Evolutionary conservation across 2,888 invertebrate species (phyloP), one percentile per base, ranked within the genome.

Genomic region (Thecophora atra): DNA sequence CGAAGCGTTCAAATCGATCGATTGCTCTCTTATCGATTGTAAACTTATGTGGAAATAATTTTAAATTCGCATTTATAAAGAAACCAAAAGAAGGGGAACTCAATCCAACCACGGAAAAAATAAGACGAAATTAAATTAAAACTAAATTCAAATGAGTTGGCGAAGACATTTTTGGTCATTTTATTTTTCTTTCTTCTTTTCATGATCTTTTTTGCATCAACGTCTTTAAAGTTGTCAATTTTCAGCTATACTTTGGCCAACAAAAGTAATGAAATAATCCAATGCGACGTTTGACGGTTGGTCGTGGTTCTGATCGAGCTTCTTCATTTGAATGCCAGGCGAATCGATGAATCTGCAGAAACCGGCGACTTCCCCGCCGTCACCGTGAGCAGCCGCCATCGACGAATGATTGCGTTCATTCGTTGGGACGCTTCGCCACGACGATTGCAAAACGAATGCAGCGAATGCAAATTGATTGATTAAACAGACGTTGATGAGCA

Each of bases 401-500:
- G n/a, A n/a, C n/a, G n/a, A n/a, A n/a, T n/a, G n/a, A n/a, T n/a
- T n/a, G n/a, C 37, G 11, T 37, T 37, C 37, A 2, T 37, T 37
- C 37, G 37, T 37, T 37, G 6, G 37, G 26, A 13, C 47, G 26
- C 51, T 28, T 19, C 37, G 37, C 37, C 37, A 37, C 7, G 7
- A 37, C 7, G 37, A 37, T 11, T 37, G 26, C 47, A 62, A 21
- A 62, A 70, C 37, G 52, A 70, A 63, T 70, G 62, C 70, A 62
- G 62, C 37, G 37, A 62, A 70, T 70, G 70, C 70, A 70, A 70
- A 70, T 70, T 62, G 62, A 70, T 70, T 70, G 70, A 70, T 70
- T 70, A 62, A 70, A 37, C 30, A 24, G 51, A 60, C 8, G 47
- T 13, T 51, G 65, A 51, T 8, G 28, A 58, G 58, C 58, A 24